Base-by-base conservation (phyloP, 2,113 vertebrate genomes). In the Urocitellus parryii region DNA sequence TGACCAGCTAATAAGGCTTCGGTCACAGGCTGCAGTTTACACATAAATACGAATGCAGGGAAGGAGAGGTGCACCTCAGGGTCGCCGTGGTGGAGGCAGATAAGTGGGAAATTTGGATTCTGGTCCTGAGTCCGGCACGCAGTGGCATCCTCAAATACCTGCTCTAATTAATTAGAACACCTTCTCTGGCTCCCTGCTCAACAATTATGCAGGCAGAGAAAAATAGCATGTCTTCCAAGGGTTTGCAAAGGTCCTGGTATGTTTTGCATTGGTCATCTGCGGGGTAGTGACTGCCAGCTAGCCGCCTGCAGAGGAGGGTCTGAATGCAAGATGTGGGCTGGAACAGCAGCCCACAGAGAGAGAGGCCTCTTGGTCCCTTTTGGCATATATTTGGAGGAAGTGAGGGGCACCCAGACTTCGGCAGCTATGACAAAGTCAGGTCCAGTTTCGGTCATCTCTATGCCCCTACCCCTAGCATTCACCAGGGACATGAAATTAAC, bases 111-210 rank as follows among this genome's bases (percentile, higher is more conserved):
- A 98, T 98, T 96, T 96, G 93, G 94, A 98, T 98, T 98, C 98
- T 92, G 97, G 97, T 98, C 97, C 97, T 42, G 92, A 96, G 93
- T 97, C 97, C 76, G 18, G 70, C 83, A 95, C 80, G 11, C 89
- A 90, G 96, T 94, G 97, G 96, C 96, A 95, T 97, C 97, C 96
- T 98, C 98, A 97, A 97, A 98, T 97, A 98, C 96, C 96, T 83
- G 79, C 94, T 97, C 97, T 98, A 98, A 98, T 98, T 98, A 98
- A 98, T 98, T 97, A 98, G 97, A 97, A 92, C 96, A 96, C 98
- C 95, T 97, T 98, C 95, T 96, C 97, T 96, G 96, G 98, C 96
- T 98, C 97, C 96, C 84, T 98, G 95, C 97, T 98, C 97, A 92
- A 98, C 97, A 97, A 97, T 98, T 98, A 98, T 82, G 29, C 91